These are phyloP conservation scores for Pyralis farinalis DNA, from an alignment of 2,888 invertebrate genomes.

Conservation along the genomic window DNA sequence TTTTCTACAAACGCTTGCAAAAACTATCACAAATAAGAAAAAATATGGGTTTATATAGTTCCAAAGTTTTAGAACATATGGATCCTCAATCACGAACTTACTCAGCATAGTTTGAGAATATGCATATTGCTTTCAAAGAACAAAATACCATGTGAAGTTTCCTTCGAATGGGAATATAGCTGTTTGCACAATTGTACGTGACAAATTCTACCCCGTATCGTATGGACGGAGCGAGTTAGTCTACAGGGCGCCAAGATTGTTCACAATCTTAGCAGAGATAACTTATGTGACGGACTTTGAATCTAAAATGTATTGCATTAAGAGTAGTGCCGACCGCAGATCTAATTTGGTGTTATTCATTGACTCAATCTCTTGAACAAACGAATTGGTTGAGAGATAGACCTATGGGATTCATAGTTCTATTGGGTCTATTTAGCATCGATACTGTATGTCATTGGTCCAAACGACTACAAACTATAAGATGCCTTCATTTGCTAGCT, in stretches of 20 bases:
- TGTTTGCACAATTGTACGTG: conserved; percentile 38
- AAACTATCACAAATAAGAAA: too few species aligned
- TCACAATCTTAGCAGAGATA: conserved; percentile 10
- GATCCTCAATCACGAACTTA: too few species aligned
- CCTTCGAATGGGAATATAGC: conserved; percentile 19
- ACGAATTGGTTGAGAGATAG: conserved; percentile 21
- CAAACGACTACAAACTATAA: too few species aligned
- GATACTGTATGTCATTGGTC: too few species aligned
- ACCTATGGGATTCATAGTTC: conserved; percentile 7
- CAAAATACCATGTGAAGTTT: conserved; percentile 17
- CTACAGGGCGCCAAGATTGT: conserved; percentile 25
- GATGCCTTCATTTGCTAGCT: too few species aligned
- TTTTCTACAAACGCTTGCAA: too few species aligned
- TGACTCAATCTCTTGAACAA: conserved; percentile 26
- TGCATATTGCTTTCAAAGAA: conserved; percentile 9
- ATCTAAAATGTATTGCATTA: conserved; percentile 5
- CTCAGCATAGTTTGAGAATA: background rate
- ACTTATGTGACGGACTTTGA: background rate
- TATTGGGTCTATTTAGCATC: conserved; percentile 5
- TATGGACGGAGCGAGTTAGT: conserved; percentile 28
- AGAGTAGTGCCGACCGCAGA: background rate
- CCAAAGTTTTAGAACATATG: too few species aligned
- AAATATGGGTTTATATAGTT: too few species aligned
- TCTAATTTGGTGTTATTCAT: conserved; percentile 14
- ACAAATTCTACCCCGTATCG: conserved; percentile 31